phyloP scores from a whole-genome alignment of 2,888 invertebrate species.

The Torymus tubicola region DNA sequence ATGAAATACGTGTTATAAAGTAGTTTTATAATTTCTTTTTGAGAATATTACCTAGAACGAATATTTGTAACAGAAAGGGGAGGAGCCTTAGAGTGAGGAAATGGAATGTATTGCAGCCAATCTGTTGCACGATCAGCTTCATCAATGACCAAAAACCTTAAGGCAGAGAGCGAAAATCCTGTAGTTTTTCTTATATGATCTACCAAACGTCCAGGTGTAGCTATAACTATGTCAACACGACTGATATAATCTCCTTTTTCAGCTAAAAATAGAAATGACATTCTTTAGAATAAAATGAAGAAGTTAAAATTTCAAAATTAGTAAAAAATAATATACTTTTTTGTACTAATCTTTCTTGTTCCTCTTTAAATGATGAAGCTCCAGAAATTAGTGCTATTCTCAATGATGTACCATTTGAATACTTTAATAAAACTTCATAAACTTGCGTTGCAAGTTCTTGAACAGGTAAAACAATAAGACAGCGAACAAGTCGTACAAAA shows the following conservation, averaged over 20 bases:
- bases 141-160: constrained; percentile 93
- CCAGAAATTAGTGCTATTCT: constrained; percentile 85
- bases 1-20: neutral
- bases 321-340: constrained; percentile 55
- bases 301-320: constrained; percentile 45
- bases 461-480: constrained; percentile 94
- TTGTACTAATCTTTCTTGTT: constrained; percentile 79
- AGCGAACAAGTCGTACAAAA: constrained; percentile 84
- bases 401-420: constrained; percentile 82
- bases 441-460: constrained; percentile 95
- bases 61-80: constrained; percentile 78
- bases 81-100: constrained; percentile 74
- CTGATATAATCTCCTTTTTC: constrained; percentile 80
- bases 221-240: constrained; percentile 90
- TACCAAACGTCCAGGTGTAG: constrained; percentile 94
- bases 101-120: constrained; percentile 85
- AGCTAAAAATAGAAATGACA: constrained; percentile 74
- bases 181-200: constrained; percentile 92
- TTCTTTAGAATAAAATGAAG: constrained; percentile 2
- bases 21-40: constrained; percentile 13
- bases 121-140: constrained; percentile 98
- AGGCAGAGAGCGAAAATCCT: constrained; percentile 84
- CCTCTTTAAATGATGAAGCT: constrained; percentile 81
- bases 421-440: constrained; percentile 87
- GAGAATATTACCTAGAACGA: constrained; percentile 61